Conservation (phyloP, 2,113 vertebrate species). For the Camelus dromedarius region DNA sequence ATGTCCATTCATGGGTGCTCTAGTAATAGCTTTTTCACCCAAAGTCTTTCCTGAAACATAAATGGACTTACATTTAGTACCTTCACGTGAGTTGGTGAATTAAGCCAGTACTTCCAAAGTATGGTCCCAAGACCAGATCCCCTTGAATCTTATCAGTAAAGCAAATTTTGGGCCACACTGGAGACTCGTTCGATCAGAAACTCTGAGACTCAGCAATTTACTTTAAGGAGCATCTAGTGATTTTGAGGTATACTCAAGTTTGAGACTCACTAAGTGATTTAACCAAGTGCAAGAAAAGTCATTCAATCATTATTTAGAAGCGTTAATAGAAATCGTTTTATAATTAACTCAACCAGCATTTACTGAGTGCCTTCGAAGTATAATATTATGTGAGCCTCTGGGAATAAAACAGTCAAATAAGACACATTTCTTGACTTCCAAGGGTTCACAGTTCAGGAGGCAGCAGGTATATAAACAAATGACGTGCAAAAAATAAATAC, state of each 20-base stretch:
- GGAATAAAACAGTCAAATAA: conserved; percentile 9
- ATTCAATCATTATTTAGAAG: background rate
- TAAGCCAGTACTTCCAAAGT: conserved; percentile 9
- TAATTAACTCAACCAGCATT: background rate
- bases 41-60: conserved; percentile 90
- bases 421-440: background rate
- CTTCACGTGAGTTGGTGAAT: background rate
- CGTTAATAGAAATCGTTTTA: background rate
- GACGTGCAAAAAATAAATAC: background rate
- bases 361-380: background rate
- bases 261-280: background rate
- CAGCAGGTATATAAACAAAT: background rate
- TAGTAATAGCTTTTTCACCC: conserved; percentile 91
- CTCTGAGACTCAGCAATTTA: background rate
- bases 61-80: conserved; percentile 46
- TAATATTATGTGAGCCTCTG: background rate
- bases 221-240: background rate
- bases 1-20: conserved; percentile 92
- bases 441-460: background rate
- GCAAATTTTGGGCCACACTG: background rate
- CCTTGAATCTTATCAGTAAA: background rate
- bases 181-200: background rate
- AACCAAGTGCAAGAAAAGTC: conserved; percentile 20
- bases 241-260: background rate
- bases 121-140: background rate